Base-by-base conservation (phyloP, 2,888 invertebrate species). In the Dynastes tityus region DNA sequence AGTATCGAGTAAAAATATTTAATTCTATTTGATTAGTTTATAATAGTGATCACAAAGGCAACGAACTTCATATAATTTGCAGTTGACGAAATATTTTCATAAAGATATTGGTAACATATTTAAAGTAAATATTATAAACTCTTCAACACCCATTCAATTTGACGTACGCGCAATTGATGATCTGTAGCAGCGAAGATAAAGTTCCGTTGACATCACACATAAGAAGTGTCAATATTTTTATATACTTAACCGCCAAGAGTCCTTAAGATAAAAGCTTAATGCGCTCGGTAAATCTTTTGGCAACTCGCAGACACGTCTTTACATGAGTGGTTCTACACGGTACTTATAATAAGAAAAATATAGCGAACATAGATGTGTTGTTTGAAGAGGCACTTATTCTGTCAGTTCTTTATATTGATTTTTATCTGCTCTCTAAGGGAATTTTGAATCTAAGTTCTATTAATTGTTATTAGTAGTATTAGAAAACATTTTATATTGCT, bases 221-320 rank as follows among this genome's bases (percentile, higher is more conserved):
- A 32, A 32, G 63, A 13, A 63, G 29, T 51, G 51, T 51, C 49
- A 68, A 68, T 68, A 68, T 68, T 68, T 68, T 68, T 51, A 27
- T 51, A 68, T 51, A 68, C 68, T 68, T 68, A 27, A 51, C 49
- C 49, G 51, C 51, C 51, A 51, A 68, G 51, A 29, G 68, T 29
- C 49, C 68, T 68, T 68, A 29, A 68, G 68, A 68, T 68, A 68
- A 68, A 68, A 68, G 68, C 51, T 51, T 68, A 51, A 68, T 68
- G 63, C 32, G 63, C 32, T 32, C 63, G 51, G 68, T 68, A 51
- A 68, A 51, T 68, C 68, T 63, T 49, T 65, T 68, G 51, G 51
- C 49, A 68, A 29, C 29, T 4, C n/a, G 29, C 2, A 11, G 29
- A 68, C 29, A 51, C 68, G 22, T 29, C 63, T 27, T 63, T 63